Conservation (phyloP, 2,888 invertebrate species). For the Mamestra brassicae region DNA sequence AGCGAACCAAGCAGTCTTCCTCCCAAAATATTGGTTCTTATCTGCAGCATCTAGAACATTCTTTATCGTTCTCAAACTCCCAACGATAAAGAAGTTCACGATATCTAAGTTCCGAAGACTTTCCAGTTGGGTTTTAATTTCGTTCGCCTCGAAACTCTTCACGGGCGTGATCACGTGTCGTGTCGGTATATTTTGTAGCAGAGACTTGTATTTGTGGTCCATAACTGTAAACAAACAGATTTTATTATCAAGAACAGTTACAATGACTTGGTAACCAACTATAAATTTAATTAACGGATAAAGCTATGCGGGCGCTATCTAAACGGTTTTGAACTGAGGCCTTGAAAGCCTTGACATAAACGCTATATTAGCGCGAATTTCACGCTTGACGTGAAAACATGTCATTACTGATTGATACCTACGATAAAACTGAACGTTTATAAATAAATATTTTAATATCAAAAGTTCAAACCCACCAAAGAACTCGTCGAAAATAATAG, state of each 20-base stretch:
- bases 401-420: constrained; percentile 58
- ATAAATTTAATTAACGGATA: constrained; percentile 51
- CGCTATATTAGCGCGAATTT: constrained; percentile 50
- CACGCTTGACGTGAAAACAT: constrained; percentile 52
- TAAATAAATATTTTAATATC: constrained; percentile 23
- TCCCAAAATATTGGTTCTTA: constrained; percentile 94
- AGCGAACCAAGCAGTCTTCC: constrained; percentile 97
- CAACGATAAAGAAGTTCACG: constrained; percentile 97
- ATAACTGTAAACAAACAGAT: constrained; percentile 92
- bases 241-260: constrained; percentile 59
- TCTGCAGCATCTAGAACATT: constrained; percentile 93
- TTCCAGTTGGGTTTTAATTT: constrained; percentile 93
- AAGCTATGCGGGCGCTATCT: constrained; percentile 61
- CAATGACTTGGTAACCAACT: constrained; percentile 50
- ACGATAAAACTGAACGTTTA: constrained; percentile 47
- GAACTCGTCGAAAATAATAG: constrained; percentile 96
- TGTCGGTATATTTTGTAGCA: constrained; percentile 97
- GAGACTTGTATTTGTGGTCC: constrained; percentile 98
- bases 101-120: constrained; percentile 95
- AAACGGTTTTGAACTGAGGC: constrained; percentile 42
- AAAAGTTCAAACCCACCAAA: constrained; percentile 91
- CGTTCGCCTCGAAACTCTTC: constrained; percentile 91
- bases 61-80: constrained; percentile 93
- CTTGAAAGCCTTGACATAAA: constrained; percentile 52
- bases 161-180: constrained; percentile 95